Evolutionary conservation across 2,113 vertebrate genomes (phyloP).

Genomic region (Talpa occidentalis): DNA sequence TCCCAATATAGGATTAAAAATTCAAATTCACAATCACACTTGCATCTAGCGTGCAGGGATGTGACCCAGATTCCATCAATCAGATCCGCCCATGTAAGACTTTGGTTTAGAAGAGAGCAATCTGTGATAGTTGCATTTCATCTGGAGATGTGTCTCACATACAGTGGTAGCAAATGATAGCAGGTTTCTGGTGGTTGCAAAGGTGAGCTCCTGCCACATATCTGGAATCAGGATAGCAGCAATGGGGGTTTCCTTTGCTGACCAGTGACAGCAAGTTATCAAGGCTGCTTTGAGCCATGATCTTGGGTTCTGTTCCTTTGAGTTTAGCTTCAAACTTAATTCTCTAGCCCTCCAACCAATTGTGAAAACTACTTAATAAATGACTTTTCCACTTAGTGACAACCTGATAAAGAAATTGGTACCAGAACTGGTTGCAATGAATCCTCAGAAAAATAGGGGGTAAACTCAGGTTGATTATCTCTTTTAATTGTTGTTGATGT

Average conservation of each 20-base stretch:
- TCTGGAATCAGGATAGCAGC: not conserved
- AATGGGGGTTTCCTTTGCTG: not conserved
- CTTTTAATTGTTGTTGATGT: constrained; percentile 8
- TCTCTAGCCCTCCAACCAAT: not conserved
- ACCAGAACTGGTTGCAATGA: not conserved
- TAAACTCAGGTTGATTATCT: not conserved
- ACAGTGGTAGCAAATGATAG: not conserved
- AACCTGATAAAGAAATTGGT: not conserved
- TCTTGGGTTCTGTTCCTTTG: constrained; percentile 14
- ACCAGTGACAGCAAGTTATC: not conserved
- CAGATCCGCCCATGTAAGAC: not conserved
- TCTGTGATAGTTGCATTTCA: not conserved
- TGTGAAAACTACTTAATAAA: constrained; percentile 2
- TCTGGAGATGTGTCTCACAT: not conserved
- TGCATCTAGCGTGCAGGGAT: not conserved
- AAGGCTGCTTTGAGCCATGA: constrained; percentile 1
- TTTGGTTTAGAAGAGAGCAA: not conserved
- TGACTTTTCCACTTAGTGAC: constrained; percentile 9
- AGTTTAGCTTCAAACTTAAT: constrained; percentile 16
- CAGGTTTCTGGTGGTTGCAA: not conserved
- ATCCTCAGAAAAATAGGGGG: not conserved
- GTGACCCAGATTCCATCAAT: not conserved
- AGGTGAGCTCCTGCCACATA: not conserved
- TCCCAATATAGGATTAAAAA: not conserved
- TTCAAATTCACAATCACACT: not conserved